phyloP scores from a whole-genome alignment of 2,113 vertebrate genomes.

The Ceratotherium simum region DNA sequence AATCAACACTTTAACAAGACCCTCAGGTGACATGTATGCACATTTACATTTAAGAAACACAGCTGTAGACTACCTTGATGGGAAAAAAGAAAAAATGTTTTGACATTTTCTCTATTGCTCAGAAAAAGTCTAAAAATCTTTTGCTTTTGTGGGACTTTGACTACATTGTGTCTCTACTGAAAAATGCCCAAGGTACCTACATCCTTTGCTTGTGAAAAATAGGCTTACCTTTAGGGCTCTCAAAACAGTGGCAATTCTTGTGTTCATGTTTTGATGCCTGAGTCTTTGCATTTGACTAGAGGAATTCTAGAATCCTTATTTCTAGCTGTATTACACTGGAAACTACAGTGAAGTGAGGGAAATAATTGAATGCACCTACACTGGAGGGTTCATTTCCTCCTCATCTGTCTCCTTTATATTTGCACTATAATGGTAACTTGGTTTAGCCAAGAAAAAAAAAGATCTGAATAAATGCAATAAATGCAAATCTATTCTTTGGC shows the following conservation, averaged over 20 bases:
- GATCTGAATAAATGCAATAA: conserved; percentile 17
- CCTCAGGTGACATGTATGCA: not conserved
- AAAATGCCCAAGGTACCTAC: not conserved
- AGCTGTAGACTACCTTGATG: not conserved
- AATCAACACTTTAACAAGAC: not conserved
- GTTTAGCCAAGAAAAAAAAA: not conserved
- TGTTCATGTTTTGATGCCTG: not conserved
- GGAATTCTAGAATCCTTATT: not conserved
- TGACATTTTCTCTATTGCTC: not conserved
- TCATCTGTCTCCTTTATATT: not conserved
- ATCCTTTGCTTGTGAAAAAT: not conserved
- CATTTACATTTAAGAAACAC: not conserved
- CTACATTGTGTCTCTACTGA: not conserved
- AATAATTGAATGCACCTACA: not conserved
- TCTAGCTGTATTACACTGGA: not conserved
- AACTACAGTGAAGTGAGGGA: not conserved
- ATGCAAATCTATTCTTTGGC: not conserved
- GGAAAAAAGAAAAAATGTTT: not conserved
- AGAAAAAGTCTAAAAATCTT: not conserved
- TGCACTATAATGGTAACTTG: not conserved
- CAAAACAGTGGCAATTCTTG: not conserved
- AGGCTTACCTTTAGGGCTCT: not conserved
- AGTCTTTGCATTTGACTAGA: not conserved
- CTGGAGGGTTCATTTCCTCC: not conserved
- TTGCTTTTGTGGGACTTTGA: not conserved